These are phyloP conservation scores for Trochalopteron elliotii DNA, from an alignment of 2,113 vertebrate species.

Conservation along the genomic window DNA sequence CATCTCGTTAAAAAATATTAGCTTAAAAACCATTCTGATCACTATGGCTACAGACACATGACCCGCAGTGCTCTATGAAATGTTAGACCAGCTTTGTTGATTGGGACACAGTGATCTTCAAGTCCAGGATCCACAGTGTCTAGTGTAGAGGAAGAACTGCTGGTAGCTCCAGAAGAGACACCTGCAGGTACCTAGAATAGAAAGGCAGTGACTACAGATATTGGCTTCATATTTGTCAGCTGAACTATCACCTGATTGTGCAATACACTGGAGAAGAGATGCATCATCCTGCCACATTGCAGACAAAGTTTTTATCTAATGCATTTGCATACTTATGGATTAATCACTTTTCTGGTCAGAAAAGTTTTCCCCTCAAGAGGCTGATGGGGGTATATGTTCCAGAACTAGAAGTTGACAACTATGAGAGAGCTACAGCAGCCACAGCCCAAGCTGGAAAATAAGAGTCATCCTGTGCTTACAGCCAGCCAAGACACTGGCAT, in stretches of 20 bases:
- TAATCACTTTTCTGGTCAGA: background rate
- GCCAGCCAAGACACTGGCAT: background rate
- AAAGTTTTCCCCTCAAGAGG: background rate
- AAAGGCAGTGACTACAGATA: background rate
- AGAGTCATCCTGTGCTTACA: background rate
- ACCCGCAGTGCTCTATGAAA: constrained; percentile 39
- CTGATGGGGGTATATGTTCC: background rate
- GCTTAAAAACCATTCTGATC: constrained; percentile 28
- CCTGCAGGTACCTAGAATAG: constrained; percentile 75
- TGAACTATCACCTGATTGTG: background rate
- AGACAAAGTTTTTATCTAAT: background rate
- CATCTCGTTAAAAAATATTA: constrained; percentile 24
- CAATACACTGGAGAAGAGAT: background rate
- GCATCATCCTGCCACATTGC: background rate
- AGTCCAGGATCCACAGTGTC: background rate
- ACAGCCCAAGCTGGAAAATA: background rate
- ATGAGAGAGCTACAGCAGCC: background rate
- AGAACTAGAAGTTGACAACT: background rate
- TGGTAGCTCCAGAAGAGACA: constrained; percentile 77
- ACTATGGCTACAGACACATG: constrained; percentile 31
- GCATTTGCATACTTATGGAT: background rate
- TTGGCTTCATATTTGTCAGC: background rate
- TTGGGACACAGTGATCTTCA: background rate
- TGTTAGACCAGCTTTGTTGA: constrained; percentile 1
- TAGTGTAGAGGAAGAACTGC: constrained; percentile 70